Evolutionary conservation across 2,113 vertebrate genomes (phyloP).

Genomic region (Indicator maculatus): DNA sequence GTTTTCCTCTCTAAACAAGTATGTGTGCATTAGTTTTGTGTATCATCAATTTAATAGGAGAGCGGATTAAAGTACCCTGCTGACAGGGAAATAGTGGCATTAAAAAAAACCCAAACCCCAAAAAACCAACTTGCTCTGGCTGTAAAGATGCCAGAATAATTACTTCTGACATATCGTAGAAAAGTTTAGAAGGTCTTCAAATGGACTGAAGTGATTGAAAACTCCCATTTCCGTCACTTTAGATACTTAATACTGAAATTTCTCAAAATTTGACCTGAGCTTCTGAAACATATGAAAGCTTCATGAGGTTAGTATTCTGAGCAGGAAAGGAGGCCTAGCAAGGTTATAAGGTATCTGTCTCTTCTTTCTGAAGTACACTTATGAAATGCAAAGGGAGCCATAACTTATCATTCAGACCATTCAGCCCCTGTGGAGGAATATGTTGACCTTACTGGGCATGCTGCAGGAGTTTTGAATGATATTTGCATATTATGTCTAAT

Average conservation of each 20-base stretch:
- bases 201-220: background rate
- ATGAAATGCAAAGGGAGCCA: fast-evolving
- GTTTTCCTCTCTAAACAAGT: too few relatives aligned
- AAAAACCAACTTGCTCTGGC: background rate
- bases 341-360: fast-evolving
- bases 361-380: fast-evolving
- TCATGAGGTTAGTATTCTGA: fast-evolving
- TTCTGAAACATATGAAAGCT: background rate
- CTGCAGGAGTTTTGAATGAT: background rate
- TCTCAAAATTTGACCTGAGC: background rate
- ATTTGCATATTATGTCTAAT: fast-evolving
- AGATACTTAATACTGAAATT: background rate
- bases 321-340: fast-evolving
- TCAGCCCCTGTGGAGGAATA: too few relatives aligned
- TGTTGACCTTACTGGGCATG: fast-evolving
- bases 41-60: fast-evolving
- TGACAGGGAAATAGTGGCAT: too few relatives aligned
- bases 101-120: background rate
- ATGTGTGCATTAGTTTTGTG: fast-evolving
- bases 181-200: background rate
- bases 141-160: fast-evolving
- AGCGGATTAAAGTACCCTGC: too few relatives aligned
- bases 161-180: background rate
- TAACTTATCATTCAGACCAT: fast-evolving
- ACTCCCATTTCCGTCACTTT: background rate